Base-by-base conservation (phyloP, 2,888 invertebrate genomes). In the Noctua janthe region DNA sequence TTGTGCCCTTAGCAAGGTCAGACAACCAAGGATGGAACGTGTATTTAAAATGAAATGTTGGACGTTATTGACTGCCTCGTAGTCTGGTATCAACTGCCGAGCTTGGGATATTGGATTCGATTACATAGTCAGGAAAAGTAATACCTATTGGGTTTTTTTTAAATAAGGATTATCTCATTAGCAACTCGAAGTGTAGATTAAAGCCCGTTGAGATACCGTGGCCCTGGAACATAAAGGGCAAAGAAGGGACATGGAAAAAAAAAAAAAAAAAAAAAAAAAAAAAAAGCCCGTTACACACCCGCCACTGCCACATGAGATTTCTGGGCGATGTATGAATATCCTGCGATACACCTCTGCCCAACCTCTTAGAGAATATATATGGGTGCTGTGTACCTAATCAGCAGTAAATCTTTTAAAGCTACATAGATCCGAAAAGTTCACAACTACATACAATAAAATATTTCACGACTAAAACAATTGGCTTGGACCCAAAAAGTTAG, bases 381-480 rank as follows among this genome's bases (percentile, higher is more conserved):
- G 29, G 29, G 35, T 35, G 64, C 8, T 54, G 54, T 35, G 17
- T 23, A 13, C 13, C 3, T 67, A n/a, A 72, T 23, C 20, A 13
- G 8, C 17, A 20, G 20, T 29, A 59, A 64, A 47, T 35, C 23
- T 11, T 49, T 43, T 51, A 56, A 73, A 82, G 7, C 39, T 75
- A 51, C 29, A 29, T 23, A 59, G n/a, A 62, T 80, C 23, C 20
- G 2, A 51, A 56, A 67, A 67, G n/a, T 51, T 80, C 29, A 35
- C 20, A 62, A 80, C 20, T 7, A 56, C 54, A 1, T 29, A 59
- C 35, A 47, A 51, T 80, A 13, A 54, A 59, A 80, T 84, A 81
- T 67, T 69, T 75, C 66, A 71, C 47, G 43, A 82, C 75, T 56
- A 86, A n/a, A 74, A 20, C 84, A 87, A 75, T 80, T 85, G 85